Evolutionary conservation across 2,888 invertebrate genomes (phyloP).

Genomic region (Nematopogon swammerdamellus): DNA sequence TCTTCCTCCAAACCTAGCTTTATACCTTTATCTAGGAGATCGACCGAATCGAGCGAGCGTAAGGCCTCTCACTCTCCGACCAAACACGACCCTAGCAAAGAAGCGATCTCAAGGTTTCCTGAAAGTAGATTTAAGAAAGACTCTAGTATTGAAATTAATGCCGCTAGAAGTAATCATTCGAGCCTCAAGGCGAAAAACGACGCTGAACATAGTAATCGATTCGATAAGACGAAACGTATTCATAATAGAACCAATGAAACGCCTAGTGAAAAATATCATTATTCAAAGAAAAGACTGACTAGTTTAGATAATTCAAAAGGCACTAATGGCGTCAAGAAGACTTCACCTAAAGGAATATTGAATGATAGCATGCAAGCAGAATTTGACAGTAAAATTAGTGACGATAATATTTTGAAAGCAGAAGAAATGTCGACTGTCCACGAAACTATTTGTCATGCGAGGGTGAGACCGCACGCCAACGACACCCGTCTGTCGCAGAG

Average conservation of each 20-base stretch:
- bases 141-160: neutral
- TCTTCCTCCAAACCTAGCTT: neutral
- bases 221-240: neutral
- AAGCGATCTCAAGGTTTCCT: neutral
- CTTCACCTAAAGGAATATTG: conserved; percentile 28
- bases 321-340: conserved; percentile 33
- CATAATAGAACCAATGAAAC: conserved; percentile 25
- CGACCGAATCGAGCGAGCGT: neutral
- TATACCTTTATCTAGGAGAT: neutral
- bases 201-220: neutral
- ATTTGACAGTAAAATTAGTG: conserved; percentile 19
- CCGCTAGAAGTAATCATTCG: neutral
- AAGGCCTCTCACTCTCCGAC: neutral
- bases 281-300: conserved; percentile 57
- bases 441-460: conserved; percentile 21
- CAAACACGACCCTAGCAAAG: neutral
- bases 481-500: conserved; percentile 50
- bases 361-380: conserved; percentile 25
- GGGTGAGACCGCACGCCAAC: conserved; percentile 34
- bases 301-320: conserved; percentile 47
- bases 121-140: neutral
- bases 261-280: conserved; percentile 51
- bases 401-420: conserved; percentile 20
- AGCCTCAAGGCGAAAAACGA: neutral
- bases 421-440: conserved; percentile 44